phyloP scores from a whole-genome alignment of 2,797 vertebrate genomes.

The Brachymystax lenok region DNA sequence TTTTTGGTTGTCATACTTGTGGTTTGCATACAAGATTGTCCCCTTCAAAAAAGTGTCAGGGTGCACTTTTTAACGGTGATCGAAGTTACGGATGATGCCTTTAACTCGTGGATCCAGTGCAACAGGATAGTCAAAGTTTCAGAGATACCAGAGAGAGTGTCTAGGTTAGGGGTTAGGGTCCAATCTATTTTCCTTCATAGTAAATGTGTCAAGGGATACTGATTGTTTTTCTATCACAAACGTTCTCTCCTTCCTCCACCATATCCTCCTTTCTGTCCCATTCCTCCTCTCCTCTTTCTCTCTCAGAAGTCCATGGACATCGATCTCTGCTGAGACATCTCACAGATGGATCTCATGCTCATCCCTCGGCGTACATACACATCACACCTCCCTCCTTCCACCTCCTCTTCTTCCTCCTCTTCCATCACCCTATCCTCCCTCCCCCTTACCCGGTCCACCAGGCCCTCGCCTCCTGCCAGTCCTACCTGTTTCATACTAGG shows the following conservation, averaged over 20 bases:
- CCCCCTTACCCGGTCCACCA: constrained; percentile 47
- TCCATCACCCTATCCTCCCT: constrained; percentile 79
- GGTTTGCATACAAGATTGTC: background rate
- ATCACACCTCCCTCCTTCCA: constrained; percentile 72
- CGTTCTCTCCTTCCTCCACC: background rate
- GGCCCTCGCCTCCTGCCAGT: constrained; percentile 73
- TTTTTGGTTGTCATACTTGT: background rate
- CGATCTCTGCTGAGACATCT: constrained; percentile 86
- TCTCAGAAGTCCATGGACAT: constrained; percentile 90
- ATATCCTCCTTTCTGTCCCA: background rate
- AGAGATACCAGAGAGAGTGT: background rate
- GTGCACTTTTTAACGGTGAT: background rate
- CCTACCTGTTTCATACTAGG: constrained; percentile 83
- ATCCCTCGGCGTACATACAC: constrained; percentile 78
- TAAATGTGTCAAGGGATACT: background rate
- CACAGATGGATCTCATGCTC: constrained; percentile 74
- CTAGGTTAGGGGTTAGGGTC: background rate
- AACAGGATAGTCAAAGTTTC: background rate
- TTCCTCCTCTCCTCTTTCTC: background rate
- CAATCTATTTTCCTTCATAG: background rate
- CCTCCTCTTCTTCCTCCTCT: constrained; percentile 77
- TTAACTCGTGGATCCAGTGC: background rate
- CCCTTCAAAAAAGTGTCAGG: background rate
- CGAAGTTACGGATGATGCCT: background rate
- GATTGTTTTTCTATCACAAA: background rate